phyloP scores from a whole-genome alignment of 2,797 vertebrate species.

The Petrocephalus sullivani region DNA sequence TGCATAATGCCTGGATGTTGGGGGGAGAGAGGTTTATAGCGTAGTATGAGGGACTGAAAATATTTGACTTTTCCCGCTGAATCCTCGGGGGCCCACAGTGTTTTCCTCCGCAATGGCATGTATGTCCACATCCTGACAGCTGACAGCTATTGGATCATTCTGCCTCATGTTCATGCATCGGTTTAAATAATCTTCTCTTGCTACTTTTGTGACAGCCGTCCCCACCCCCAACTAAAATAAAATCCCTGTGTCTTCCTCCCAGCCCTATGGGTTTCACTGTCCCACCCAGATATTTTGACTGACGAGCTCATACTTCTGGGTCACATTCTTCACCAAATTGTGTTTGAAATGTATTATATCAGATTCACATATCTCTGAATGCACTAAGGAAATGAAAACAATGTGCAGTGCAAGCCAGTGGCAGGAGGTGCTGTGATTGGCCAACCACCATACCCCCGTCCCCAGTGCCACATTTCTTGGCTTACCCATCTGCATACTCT shows the following conservation, averaged over 20 bases:
- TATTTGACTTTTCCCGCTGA: neutral
- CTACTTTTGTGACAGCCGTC: neutral
- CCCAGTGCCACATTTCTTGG: neutral
- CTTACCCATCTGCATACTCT: neutral
- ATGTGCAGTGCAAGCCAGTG: neutral
- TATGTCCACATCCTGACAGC: neutral
- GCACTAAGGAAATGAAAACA: neutral
- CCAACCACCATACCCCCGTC: neutral
- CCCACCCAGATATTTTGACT: neutral
- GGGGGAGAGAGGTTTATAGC: neutral
- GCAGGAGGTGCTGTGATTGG: neutral
- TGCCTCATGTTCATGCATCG: neutral
- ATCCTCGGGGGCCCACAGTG: neutral
- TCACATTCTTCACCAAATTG: neutral
- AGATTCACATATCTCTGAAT: neutral
- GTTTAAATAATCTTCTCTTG: neutral
- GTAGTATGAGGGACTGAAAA: neutral
- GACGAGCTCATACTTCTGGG: neutral
- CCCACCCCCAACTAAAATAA: neutral
- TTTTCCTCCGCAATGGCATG: neutral
- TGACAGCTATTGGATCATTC: neutral
- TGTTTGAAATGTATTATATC: neutral
- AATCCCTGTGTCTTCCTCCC: neutral
- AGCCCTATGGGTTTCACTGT: neutral
- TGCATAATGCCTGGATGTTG: neutral